Evolutionary conservation across 2,888 invertebrate species (phyloP).

Genomic region (Cephus rjabovi): DNA sequence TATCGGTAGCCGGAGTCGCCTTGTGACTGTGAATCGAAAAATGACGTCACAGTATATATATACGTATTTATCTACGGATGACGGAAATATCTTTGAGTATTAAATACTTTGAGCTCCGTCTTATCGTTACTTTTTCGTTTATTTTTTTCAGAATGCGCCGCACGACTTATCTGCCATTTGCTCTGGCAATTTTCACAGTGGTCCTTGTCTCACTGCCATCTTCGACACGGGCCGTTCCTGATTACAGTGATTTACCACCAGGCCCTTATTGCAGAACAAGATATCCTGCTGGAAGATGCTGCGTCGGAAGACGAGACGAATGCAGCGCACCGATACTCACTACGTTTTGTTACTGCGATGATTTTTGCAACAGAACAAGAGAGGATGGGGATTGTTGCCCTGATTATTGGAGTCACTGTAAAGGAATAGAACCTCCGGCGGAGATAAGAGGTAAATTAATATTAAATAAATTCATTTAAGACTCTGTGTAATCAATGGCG

Average conservation of each 20-base stretch:
- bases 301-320: conserved; percentile 79
- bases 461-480: neutral
- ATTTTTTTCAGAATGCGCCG: conserved; percentile 40
- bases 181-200: conserved; percentile 25
- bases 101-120: neutral
- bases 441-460: conserved; percentile 30
- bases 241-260: conserved; percentile 68
- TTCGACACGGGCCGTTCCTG: conserved; percentile 36
- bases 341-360: conserved; percentile 94
- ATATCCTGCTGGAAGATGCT: conserved; percentile 71
- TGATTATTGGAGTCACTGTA: conserved; percentile 84
- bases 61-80: neutral
- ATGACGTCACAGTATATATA: too few species aligned
- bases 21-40: too few species aligned
- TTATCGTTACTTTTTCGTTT: conserved; percentile 1
- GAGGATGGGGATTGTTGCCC: conserved; percentile 89
- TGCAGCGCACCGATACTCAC: conserved; percentile 85
- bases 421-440: conserved; percentile 61
- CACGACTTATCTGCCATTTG: conserved; percentile 16
- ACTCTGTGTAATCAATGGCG: neutral
- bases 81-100: neutral
- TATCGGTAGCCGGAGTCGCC: too few species aligned
- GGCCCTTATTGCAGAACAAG: conserved; percentile 72
- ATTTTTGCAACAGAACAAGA: conserved; percentile 84
- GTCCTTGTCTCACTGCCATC: conserved; percentile 32